A percentile compares a stretch with the other conserved stretches of the same genome.
phyloP scores from a whole-genome alignment of 92 coral and sea anemone species.

The Zoanthus sociatus region DNA sequence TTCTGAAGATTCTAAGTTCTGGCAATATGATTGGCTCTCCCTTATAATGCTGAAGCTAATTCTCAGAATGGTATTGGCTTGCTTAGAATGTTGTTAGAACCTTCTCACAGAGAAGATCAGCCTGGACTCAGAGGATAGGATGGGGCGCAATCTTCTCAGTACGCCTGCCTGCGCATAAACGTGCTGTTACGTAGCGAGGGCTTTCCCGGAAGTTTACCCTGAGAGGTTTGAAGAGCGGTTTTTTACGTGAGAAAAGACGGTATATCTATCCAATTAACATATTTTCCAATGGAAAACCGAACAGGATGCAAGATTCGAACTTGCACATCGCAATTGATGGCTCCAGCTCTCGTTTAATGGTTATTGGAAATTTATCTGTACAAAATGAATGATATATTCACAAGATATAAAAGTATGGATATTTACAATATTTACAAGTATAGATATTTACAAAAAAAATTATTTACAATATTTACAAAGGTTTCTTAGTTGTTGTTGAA shows the following conservation, averaged over 20 bases:
- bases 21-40: too few species aligned
- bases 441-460: not conserved
- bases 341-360: not conserved
- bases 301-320: not conserved
- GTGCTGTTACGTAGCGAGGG: too few species aligned
- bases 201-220: too few species aligned
- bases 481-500: not conserved
- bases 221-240: too few species aligned
- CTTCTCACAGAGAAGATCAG: too few species aligned
- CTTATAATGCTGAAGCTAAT: too few species aligned
- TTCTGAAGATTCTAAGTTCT: too few species aligned
- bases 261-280: not conserved
- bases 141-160: not conserved
- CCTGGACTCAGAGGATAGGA: not conserved
- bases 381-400: not conserved
- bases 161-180: too few species aligned
- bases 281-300: not conserved
- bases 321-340: not conserved
- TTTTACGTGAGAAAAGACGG: too few species aligned
- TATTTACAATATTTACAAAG: not conserved
- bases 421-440: not conserved
- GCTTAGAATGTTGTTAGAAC: too few species aligned
- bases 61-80: too few species aligned
- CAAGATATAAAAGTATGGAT: not conserved
- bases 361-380: too few species aligned